Base-by-base conservation (phyloP, 2,113 vertebrate genomes). In the Ailurus styani region DNA sequence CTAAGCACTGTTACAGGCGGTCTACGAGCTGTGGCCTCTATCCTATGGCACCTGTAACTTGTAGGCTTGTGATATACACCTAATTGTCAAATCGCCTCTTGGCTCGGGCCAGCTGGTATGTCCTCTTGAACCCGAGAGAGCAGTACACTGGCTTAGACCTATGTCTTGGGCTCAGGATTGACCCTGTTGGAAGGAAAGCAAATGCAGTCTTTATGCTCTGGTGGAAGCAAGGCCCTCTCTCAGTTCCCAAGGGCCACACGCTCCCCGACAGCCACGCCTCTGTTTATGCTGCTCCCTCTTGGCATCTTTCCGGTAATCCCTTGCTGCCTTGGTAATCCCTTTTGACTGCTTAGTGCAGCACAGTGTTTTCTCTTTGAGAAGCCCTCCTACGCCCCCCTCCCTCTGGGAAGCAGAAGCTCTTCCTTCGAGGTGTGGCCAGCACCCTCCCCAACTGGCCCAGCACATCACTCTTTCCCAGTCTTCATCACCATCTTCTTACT, bases 1-100 rank as follows among this genome's bases (percentile, higher is more conserved):
- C 50, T 12, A 2, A 2, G 60, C 85, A 5, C 13, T 8, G 52
- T 25, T 21, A 2, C 5, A 3, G 68, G 84, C 2, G 60, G 66
- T 14, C 3, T 2, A 1, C 9, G 18, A 29, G 20, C 50, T 0
- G 0, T 0, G 21, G 25, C 25, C 18, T 8, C 0, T 1, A 2
- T 0, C 70, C 50, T 5, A 0, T 0, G 15, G 10, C 0, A 10
- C 4, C 5, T 0, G 2, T 14, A 6, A 27, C 5, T 6, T 34
- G 60, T 2, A 7, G 60, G 66, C 18, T 34, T 37, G 9, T 0
- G 55, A 40, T 1, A 12, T 5, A 34, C 52, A 18, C 3, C 0
- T 37, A 8, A 12, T 17, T 5, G 45, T 29, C 29, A 13, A 7
- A 34, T 34, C 7, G 73, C 20, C 52, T 37, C 70, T 77, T 57